These are phyloP conservation scores for Drosophila nikananu DNA, from an alignment of 1,140 invertebrate genomes.

Conservation along the genomic window DNA sequence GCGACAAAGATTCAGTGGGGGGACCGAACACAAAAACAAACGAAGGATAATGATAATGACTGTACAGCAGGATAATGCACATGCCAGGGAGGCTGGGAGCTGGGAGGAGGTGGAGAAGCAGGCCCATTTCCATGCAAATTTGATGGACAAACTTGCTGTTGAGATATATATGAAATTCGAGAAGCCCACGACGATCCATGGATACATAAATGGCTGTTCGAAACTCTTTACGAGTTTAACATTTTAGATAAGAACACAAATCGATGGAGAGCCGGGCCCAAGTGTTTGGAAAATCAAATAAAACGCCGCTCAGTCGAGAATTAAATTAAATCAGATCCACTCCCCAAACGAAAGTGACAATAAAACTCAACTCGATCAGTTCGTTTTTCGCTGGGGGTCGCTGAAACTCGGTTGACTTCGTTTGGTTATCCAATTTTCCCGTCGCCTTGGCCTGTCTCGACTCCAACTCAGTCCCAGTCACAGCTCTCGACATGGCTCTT, in stretches of 20 bases:
- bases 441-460: constrained; percentile 31
- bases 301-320: constrained; percentile 43
- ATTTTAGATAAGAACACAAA: constrained; percentile 42
- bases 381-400: constrained; percentile 14
- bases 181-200: constrained; percentile 6
- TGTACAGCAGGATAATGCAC: constrained; percentile 43
- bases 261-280: constrained; percentile 34
- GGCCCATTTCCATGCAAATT: constrained; percentile 27
- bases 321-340: constrained; percentile 61
- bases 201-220: constrained; percentile 6
- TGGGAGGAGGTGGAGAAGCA: not conserved
- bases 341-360: constrained; percentile 68
- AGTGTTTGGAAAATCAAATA: constrained; percentile 24
- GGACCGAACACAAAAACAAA: constrained; percentile 32
- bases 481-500: constrained; percentile 22
- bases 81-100: constrained; percentile 22
- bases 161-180: constrained; percentile 11
- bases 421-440: constrained; percentile 25
- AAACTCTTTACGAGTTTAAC: constrained; percentile 31
- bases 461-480: constrained; percentile 6
- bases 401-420: not conserved
- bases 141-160: constrained; percentile 21
- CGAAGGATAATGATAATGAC: constrained; percentile 48
- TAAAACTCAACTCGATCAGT: constrained; percentile 73
- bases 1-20: constrained; percentile 42